Conservation (phyloP, 2,797 vertebrate genomes). For the Enteromius mattozi region DNA sequence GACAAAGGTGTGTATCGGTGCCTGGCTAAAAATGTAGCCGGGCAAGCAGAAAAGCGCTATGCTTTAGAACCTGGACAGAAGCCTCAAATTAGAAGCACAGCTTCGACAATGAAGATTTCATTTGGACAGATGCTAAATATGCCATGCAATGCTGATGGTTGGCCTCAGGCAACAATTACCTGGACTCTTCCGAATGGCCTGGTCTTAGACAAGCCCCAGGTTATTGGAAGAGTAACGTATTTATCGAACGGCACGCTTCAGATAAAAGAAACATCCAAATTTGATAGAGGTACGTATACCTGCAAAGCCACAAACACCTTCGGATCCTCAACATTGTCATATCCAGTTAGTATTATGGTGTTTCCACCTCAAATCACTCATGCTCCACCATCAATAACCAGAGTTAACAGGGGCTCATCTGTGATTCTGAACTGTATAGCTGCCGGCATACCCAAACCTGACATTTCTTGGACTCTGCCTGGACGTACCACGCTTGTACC, state of each 20-base stretch:
- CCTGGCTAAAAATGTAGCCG: slow-evolving; percentile 80
- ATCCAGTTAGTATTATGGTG: slow-evolving; percentile 79
- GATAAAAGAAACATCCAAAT: slow-evolving; percentile 73
- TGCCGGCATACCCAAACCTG: slow-evolving; percentile 78
- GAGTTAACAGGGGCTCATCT: slow-evolving; percentile 71
- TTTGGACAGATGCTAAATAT: slow-evolving; percentile 77
- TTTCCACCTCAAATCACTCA: slow-evolving; percentile 79
- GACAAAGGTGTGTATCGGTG: slow-evolving; percentile 84
- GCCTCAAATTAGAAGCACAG: slow-evolving; percentile 75
- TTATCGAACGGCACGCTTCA: slow-evolving; percentile 79
- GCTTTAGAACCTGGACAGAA: slow-evolving; percentile 77
- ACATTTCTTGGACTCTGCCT: slow-evolving; percentile 85
- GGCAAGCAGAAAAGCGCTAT: slow-evolving; percentile 82
- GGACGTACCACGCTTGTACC: slow-evolving; percentile 80
- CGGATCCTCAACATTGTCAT: slow-evolving; percentile 75
- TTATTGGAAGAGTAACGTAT: slow-evolving; percentile 70
- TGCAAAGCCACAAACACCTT: slow-evolving; percentile 82
- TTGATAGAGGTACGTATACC: slow-evolving; percentile 79
- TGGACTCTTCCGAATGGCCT: slow-evolving; percentile 82
- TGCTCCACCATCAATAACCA: slow-evolving; percentile 71
- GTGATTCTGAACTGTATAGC: slow-evolving; percentile 76
- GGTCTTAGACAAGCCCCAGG: slow-evolving; percentile 77
- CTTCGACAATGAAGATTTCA: slow-evolving; percentile 77
- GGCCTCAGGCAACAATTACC: slow-evolving; percentile 75
- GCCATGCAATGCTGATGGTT: slow-evolving; percentile 78